phyloP scores from a whole-genome alignment of 2,888 invertebrate species.

The Holacanthella duospinosa region DNA sequence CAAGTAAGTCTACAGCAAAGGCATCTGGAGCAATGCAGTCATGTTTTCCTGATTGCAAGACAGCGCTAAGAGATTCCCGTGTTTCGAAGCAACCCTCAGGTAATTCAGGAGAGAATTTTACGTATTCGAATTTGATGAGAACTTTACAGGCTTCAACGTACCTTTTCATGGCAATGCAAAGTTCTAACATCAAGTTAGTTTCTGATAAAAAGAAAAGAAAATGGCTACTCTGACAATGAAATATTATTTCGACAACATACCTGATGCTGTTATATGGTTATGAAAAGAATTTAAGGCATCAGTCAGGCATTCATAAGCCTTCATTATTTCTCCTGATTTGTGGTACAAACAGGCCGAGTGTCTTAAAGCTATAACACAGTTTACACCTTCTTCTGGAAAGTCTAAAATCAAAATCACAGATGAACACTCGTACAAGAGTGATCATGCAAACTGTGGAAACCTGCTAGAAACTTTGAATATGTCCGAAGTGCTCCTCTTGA shows the following conservation, averaged over 20 bases:
- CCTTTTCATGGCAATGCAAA: conserved; percentile 59
- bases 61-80: conserved; percentile 12
- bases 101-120: conserved; percentile 43
- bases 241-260: conserved; percentile 32
- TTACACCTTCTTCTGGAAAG: conserved; percentile 39
- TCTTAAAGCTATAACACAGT: conserved; percentile 60
- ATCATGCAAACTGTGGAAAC: conserved; percentile 15
- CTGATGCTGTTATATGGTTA: conserved; percentile 52
- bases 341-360: conserved; percentile 63
- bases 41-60: conserved; percentile 10
- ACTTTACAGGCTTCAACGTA: conserved; percentile 61
- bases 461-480: conserved; percentile 59
- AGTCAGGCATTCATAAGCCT: conserved; percentile 64
- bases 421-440: not conserved
- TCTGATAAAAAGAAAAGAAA: conserved; percentile 47
- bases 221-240: not conserved
- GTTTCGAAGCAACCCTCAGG: conserved; percentile 8
- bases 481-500: conserved; percentile 57
- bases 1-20: conserved; percentile 26
- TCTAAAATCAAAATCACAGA: conserved; percentile 6
- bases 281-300: conserved; percentile 65
- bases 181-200: conserved; percentile 71
- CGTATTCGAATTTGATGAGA: conserved; percentile 58
- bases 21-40: conserved; percentile 10
- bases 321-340: conserved; percentile 57